Evolutionary conservation across 2,113 vertebrate species (phyloP).

Genomic region (Lates calcarifer): DNA sequence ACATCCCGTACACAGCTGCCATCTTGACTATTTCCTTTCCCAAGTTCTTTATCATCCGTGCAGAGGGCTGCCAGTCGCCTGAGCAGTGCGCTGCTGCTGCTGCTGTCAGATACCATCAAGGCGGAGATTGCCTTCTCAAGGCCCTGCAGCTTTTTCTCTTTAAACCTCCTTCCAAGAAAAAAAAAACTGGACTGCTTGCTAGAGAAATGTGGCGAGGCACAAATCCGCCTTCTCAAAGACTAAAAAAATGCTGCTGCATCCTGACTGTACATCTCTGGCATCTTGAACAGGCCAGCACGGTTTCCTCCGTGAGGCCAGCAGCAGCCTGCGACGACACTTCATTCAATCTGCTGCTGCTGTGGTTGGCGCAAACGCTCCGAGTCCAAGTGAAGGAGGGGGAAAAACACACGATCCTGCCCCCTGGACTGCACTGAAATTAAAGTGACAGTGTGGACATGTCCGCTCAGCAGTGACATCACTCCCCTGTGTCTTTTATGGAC

Average conservation of each 20-base stretch:
- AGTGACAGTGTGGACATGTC: slow-evolving; percentile 77
- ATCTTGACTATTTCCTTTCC: slow-evolving; percentile 89
- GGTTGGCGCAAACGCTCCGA: slow-evolving; percentile 62
- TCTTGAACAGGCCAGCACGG: slow-evolving; percentile 22
- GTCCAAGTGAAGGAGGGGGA: slow-evolving; percentile 33
- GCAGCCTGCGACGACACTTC: slow-evolving; percentile 59
- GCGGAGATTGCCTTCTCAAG: slow-evolving; percentile 54
- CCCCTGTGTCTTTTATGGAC: not conserved
- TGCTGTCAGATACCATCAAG: slow-evolving; percentile 67
- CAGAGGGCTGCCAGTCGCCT: slow-evolving; percentile 51
- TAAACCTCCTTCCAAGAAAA: too few species aligned
- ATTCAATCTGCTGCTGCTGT: slow-evolving; percentile 67
- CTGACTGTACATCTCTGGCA: slow-evolving; percentile 19
- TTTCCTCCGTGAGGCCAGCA: slow-evolving; percentile 41
- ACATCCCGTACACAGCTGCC: slow-evolving; percentile 89
- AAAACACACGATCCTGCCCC: slow-evolving; percentile 81
- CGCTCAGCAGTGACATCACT: slow-evolving; percentile 64
- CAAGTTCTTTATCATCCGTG: slow-evolving; percentile 83
- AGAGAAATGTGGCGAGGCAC: slow-evolving; percentile 12
- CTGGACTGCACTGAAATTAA: slow-evolving; percentile 79
- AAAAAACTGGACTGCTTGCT: not conserved
- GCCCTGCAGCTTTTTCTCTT: slow-evolving; percentile 58
- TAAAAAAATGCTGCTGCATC: not conserved
- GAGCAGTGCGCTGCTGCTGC: slow-evolving; percentile 29
- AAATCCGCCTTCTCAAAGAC: slow-evolving; percentile 23